phyloP scores from a whole-genome alignment of 2,797 vertebrate genomes.

The Anguilla marmorata region DNA sequence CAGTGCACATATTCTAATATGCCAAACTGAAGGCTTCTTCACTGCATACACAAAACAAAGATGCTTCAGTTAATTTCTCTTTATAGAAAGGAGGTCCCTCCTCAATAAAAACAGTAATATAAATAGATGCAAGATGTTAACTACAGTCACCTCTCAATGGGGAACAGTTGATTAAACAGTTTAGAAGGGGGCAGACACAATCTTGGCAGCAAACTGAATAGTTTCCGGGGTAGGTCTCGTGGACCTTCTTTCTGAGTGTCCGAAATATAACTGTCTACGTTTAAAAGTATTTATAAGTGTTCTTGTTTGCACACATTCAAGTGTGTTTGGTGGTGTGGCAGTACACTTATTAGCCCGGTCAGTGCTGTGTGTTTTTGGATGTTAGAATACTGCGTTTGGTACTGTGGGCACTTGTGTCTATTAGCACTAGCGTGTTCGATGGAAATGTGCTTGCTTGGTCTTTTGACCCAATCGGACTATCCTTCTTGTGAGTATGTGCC shows the following conservation, averaged over 20 bases:
- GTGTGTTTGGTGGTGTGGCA: background rate
- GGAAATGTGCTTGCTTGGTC: background rate
- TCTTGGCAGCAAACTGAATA: background rate
- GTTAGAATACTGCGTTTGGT: background rate
- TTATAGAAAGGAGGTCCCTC: conserved; percentile 48
- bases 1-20: background rate
- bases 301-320: background rate
- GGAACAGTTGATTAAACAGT: background rate
- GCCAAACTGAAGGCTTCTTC: background rate
- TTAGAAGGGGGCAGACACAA: background rate
- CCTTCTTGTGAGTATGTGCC: background rate
- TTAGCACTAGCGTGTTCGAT: background rate
- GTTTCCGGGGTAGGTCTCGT: background rate
- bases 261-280: background rate
- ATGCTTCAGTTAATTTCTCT: conserved; percentile 54
- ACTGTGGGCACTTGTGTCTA: background rate
- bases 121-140: background rate
- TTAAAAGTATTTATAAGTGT: background rate
- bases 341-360: background rate
- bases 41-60: conserved; percentile 54
- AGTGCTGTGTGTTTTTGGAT: background rate
- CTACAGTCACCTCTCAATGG: background rate
- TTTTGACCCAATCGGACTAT: background rate
- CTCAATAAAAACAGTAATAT: conserved; percentile 12
- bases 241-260: background rate